phyloP scores from a whole-genome alignment of 1,140 invertebrate genomes.

The Oppia nitens region DNA sequence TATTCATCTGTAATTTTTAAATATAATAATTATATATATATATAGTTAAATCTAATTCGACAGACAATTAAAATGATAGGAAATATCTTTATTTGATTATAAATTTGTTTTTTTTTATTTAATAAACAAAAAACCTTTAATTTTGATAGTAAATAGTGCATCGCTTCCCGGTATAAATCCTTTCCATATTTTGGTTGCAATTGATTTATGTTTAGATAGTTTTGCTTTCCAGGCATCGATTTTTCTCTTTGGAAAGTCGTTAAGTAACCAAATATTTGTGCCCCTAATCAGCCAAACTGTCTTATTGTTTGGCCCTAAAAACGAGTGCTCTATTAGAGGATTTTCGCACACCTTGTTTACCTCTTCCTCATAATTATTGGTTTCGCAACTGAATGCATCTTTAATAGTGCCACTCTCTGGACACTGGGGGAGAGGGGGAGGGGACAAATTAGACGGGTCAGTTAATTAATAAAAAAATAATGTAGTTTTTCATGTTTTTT shows the following conservation, averaged over 20 bases:
- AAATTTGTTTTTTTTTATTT: no score
- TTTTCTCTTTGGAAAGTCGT: not conserved
- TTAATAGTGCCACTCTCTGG: not conserved
- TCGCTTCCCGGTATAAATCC: not conserved
- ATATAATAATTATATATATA: not conserved
- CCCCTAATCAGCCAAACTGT: not conserved
- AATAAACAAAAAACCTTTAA: no score
- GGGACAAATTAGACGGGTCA: not conserved
- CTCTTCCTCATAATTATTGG: not conserved
- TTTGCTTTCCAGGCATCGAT: not conserved
- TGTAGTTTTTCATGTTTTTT: no score
- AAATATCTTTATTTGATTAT: no score
- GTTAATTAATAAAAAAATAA: not conserved
- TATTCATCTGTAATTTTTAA: not conserved
- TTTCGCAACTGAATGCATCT: not conserved
- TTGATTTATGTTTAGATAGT: not conserved
- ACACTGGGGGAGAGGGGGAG: not conserved
- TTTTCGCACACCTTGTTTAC: not conserved
- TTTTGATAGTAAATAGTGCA: not conserved
- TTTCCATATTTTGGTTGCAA: not conserved
- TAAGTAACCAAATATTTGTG: not conserved
- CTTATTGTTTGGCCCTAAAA: not conserved
- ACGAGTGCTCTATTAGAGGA: not conserved
- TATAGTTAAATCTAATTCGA: not conserved
- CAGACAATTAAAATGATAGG: not conserved